Base-by-base conservation (phyloP, 2,888 invertebrate genomes). In the Acrobasis suavella region DNA sequence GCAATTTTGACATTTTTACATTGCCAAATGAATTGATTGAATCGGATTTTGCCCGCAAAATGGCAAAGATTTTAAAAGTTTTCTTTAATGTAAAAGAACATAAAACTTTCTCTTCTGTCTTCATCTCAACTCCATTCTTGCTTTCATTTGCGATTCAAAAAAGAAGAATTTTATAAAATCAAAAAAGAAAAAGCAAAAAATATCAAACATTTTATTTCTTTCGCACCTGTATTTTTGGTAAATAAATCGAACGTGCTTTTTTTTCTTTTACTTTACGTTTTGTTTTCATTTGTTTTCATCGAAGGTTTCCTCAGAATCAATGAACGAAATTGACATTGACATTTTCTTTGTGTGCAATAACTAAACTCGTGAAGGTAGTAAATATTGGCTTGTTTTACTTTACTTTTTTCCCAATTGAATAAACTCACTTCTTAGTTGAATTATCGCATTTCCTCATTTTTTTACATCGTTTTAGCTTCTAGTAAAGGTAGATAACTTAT, bases 1-100 rank as follows among this genome's bases (percentile, higher is more conserved):
- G 89, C 89, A 89, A 85, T 79, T 83, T 83, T 87, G 87, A 86
- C 86, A 83, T 74, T 70, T 78, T 76, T 32, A 12, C 6, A 8
- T n/a, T 49, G 46, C 46, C 42, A 46, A 58, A 46, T 46, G 46
- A 46, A 46, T 10, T 46, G 46, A 46, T 42, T 42, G 42, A 14
- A n/a, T 14, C 46, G 46, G 46, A 46, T 46, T n/a, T 12, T 3
- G 22, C 3, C 22, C 22, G 22, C 22, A 22, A 22, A 22, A 22
- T 22, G 22, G 22, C 22, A 22, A 22, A 22, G 22, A 22, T 22
- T 22, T 22, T 3, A 22, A 22, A 22, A 22, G 22, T 22, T 22
- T 2, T 22, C 22, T 22, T 22, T 3, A 22, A 2, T 22, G 22
- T 2, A 2, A 22, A 22, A 22, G 22, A 2, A 22, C 2, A 6